phyloP scores from a whole-genome alignment of 2,888 invertebrate genomes.

The Steinernema hermaphroditum region DNA sequence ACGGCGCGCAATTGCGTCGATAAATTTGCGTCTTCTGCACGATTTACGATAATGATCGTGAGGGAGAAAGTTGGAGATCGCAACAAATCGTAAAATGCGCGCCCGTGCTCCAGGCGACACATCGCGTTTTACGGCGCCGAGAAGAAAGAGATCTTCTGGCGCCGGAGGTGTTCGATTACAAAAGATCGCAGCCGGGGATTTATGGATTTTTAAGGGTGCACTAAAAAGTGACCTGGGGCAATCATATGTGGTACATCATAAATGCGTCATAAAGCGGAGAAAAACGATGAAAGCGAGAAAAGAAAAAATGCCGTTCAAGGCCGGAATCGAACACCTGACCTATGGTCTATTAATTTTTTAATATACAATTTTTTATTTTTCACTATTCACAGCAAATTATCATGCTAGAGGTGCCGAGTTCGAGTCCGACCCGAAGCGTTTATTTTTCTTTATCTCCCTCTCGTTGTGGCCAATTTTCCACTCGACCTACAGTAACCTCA shows the following conservation, averaged over 20 bases:
- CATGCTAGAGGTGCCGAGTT: too few relatives aligned
- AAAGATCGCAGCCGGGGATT: not conserved
- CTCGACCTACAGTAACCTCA: constrained; percentile 2
- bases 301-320: too few relatives aligned
- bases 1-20: constrained; percentile 28
- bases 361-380: too few relatives aligned
- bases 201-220: too few relatives aligned
- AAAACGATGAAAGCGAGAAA: too few relatives aligned
- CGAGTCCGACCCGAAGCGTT: too few relatives aligned
- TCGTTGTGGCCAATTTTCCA: not conserved
- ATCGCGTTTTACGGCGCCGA: not conserved
- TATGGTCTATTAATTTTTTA: too few relatives aligned
- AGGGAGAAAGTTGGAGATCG: constrained; percentile 21
- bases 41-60: constrained; percentile 30
- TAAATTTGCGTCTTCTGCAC: constrained; percentile 21
- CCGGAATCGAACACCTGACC: too few relatives aligned
- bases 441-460: not conserved
- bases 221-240: too few relatives aligned
- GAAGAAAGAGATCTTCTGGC: not conserved
- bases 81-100: constrained; percentile 24
- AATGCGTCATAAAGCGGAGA: too few relatives aligned
- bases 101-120: not conserved
- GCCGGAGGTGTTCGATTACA: constrained; percentile 29
- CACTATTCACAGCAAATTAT: too few relatives aligned
- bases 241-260: too few relatives aligned